A percentile compares a stretch with the other conserved stretches of the same genome.
Conservation (phyloP, 2,888 invertebrate species). For the Ethmia dodecea region DNA sequence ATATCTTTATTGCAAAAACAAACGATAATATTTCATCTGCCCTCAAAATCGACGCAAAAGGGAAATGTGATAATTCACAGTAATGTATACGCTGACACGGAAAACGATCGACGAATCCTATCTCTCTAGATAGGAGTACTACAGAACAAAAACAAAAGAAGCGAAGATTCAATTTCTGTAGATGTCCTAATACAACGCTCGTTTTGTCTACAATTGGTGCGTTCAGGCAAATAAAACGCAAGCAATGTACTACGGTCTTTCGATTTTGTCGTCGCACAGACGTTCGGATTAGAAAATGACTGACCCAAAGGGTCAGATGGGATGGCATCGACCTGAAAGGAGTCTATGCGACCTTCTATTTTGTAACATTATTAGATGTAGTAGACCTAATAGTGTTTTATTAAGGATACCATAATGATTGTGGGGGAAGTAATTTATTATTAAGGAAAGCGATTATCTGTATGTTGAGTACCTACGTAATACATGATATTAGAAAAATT, state of each 20-base stretch:
- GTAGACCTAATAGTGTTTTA: slow-evolving; percentile 13
- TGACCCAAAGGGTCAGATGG: slow-evolving; percentile 25
- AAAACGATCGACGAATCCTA: slow-evolving; percentile 25
- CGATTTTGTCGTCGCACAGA: slow-evolving; percentile 23
- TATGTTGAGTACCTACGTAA: no score
- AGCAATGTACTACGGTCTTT: slow-evolving; percentile 35
- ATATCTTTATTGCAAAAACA: slow-evolving; percentile 26
- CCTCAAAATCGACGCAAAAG: slow-evolving; percentile 18
- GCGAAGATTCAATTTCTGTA: slow-evolving; percentile 28
- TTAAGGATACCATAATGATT: slow-evolving; percentile 1
- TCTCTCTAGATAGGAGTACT: slow-evolving; percentile 19
- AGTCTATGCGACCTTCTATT: slow-evolving; percentile 12
- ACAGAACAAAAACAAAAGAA: slow-evolving; percentile 15
- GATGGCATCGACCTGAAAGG: slow-evolving; percentile 20
- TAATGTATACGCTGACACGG: slow-evolving; percentile 26
- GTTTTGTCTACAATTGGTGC: slow-evolving; percentile 37
- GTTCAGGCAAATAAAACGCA: slow-evolving; percentile 33
- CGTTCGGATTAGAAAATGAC: slow-evolving; percentile 15
- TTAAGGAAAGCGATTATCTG: no score
- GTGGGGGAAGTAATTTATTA: no score
- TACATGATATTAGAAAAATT: no score
- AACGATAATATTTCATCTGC: slow-evolving; percentile 21
- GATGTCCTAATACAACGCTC: slow-evolving; percentile 33
- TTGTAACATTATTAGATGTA: slow-evolving; percentile 14
- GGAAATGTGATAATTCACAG: slow-evolving; percentile 28